phyloP scores from a whole-genome alignment of 2,797 vertebrate species.

The Oreonectes daqikongensis region DNA sequence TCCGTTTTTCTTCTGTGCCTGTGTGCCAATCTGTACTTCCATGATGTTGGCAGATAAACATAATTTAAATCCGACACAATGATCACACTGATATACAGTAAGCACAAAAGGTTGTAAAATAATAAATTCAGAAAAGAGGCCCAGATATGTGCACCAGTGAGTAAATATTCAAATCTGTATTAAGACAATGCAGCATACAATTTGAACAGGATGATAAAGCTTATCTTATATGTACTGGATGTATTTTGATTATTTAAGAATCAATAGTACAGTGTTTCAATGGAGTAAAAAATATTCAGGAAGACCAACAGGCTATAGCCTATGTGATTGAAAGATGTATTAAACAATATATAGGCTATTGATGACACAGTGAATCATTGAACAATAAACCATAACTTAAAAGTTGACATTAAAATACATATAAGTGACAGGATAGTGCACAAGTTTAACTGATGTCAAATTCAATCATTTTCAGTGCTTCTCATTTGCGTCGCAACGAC shows the following conservation, averaged over 20 bases:
- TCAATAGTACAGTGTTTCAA: not conserved
- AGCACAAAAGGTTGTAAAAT: not conserved
- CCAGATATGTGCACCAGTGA: not conserved
- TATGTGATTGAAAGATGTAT: not conserved
- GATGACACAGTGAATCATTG: not conserved
- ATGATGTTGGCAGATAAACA: constrained; percentile 83
- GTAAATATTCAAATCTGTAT: not conserved
- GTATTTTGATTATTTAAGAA: not conserved
- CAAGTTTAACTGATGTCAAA: no score
- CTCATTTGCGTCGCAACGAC: no score
- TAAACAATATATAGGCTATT: not conserved
- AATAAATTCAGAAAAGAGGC: not conserved
- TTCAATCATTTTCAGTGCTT: no score
- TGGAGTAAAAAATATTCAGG: not conserved
- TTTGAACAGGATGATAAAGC: not conserved
- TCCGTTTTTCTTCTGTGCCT: constrained; percentile 84
- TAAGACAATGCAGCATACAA: not conserved
- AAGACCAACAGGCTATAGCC: not conserved
- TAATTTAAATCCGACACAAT: not conserved
- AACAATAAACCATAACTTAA: not conserved
- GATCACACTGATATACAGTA: no score
- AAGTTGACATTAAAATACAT: not conserved
- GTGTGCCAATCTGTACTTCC: constrained; percentile 90
- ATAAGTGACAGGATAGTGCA: no score
- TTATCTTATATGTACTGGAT: not conserved